Base-by-base conservation (phyloP, 2,888 invertebrate species). In the Sarcophaga carnaria region DNA sequence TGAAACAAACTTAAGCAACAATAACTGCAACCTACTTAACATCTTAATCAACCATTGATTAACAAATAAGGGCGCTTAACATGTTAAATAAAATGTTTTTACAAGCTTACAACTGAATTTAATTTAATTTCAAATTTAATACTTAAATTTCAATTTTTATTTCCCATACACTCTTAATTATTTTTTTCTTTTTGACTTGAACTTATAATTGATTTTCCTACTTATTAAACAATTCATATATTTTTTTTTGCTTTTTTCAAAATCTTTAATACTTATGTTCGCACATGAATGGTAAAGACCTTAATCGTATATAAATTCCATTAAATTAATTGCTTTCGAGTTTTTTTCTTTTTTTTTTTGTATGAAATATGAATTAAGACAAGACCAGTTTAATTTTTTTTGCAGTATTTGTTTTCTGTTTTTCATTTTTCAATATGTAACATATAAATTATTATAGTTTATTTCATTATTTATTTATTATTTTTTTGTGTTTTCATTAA, bases 241-340 rank as follows among this genome's bases (percentile, higher is more conserved):
- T 22, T 22, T 22, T 22, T 22, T 22, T 22, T 22, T 22, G 72
- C 60, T 64, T 64, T 25, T 80, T 64, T 75, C 45, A 54, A 5
- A 37, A 63, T 70, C 47, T 71, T 54, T n/a, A 14, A 1, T 54
- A 59, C 70, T 59, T 22, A 17, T 22, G 4, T 54, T 49, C 25
- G 22, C 59, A 37, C 47, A 49, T 62, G 45, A 17, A 71, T 80
- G 67, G 45, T 54, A 80, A 72, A 75, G 84, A 76, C 82, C 47
- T 81, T 84, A 86, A 85, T 82, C 78, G 70, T 72, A 89, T 72
- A 89, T 88, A 84, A 89, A 89, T 88, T 87, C 85, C 88, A 81
- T 72, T 83, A 89, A 88, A 88, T 88, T 88, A 88, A 88, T 88
- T 87, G 83, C 76, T 76, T 80, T 74, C 70, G 79, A 80, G 82